A percentile compares a stretch with the other conserved stretches of the same genome.
Conservation (phyloP, 2,113 vertebrate genomes). For the Castor canadensis region DNA sequence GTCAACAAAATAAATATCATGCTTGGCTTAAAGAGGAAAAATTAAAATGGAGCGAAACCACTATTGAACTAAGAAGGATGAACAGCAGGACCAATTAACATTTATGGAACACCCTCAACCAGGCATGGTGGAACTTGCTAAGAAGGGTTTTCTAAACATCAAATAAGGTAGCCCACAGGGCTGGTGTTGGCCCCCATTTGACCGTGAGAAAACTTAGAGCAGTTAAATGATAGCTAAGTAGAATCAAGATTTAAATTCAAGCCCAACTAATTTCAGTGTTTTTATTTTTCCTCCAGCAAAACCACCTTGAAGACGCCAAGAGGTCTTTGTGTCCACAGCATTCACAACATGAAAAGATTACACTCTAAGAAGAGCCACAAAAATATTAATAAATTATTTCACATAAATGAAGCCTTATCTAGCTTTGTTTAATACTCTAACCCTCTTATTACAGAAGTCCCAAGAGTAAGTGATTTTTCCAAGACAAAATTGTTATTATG, state of each 20-base stretch:
- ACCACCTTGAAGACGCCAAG: background rate
- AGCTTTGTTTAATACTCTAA: background rate
- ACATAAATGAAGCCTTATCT: background rate
- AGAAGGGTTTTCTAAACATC: background rate
- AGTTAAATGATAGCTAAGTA: background rate
- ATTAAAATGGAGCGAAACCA: background rate
- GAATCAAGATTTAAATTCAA: constrained; percentile 41
- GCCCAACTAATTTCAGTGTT: background rate
- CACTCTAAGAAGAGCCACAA: background rate
- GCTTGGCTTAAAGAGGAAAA: background rate
- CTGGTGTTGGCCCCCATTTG: background rate
- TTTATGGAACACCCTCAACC: background rate
- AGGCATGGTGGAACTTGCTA: background rate
- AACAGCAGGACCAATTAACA: background rate
- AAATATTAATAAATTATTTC: constrained; percentile 13
- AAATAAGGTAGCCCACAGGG: background rate
- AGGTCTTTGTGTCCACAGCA: background rate
- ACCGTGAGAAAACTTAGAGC: background rate
- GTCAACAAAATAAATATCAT: background rate
- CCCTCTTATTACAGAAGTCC: background rate
- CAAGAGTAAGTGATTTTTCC: background rate
- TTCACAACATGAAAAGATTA: background rate
- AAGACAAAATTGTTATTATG: background rate
- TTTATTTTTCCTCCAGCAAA: constrained; percentile 15
- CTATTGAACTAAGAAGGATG: background rate